phyloP scores from a whole-genome alignment of 1,140 invertebrate genomes.

The Orius laevigatus region DNA sequence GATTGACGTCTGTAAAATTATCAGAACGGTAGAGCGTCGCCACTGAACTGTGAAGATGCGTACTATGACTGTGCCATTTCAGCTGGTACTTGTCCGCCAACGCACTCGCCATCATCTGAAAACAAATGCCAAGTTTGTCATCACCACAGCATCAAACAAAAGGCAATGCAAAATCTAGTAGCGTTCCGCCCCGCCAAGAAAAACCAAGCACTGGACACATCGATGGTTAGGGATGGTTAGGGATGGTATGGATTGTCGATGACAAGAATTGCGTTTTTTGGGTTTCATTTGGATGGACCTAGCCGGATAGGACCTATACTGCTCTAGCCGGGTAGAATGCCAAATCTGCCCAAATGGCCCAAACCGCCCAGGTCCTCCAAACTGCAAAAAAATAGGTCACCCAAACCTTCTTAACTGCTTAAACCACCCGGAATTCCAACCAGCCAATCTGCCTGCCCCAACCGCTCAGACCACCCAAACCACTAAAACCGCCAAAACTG shows the following conservation, averaged over 20 bases:
- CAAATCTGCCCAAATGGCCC: too few relatives aligned
- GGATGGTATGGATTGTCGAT: neutral
- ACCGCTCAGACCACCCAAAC: too few relatives aligned
- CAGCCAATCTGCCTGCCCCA: too few relatives aligned
- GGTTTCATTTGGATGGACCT: neutral
- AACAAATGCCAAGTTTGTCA: slow-evolving; percentile 3
- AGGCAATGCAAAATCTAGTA: neutral
- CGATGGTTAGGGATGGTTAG: neutral
- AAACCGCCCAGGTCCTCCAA: too few relatives aligned
- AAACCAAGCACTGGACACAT: neutral
- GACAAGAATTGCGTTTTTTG: neutral
- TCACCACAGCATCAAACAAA: slow-evolving; percentile 1
- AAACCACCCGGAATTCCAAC: too few relatives aligned
- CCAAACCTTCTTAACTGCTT: too few relatives aligned
- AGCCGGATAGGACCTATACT: slow-evolving; percentile 2
- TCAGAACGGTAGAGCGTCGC: slow-evolving; percentile 59
- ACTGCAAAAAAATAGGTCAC: too few relatives aligned
- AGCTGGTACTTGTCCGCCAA: slow-evolving; percentile 60
- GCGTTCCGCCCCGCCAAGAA: neutral
- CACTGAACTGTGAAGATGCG: slow-evolving; percentile 62
- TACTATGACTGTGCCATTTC: slow-evolving; percentile 70
- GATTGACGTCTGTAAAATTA: slow-evolving; percentile 66
- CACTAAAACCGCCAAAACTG: too few relatives aligned
- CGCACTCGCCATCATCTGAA: slow-evolving; percentile 13
- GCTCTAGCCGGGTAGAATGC: too few relatives aligned